These are phyloP conservation scores for Lepidocolaptes lacrymiger DNA, from an alignment of 2,797 vertebrate genomes.

Conservation along the genomic window DNA sequence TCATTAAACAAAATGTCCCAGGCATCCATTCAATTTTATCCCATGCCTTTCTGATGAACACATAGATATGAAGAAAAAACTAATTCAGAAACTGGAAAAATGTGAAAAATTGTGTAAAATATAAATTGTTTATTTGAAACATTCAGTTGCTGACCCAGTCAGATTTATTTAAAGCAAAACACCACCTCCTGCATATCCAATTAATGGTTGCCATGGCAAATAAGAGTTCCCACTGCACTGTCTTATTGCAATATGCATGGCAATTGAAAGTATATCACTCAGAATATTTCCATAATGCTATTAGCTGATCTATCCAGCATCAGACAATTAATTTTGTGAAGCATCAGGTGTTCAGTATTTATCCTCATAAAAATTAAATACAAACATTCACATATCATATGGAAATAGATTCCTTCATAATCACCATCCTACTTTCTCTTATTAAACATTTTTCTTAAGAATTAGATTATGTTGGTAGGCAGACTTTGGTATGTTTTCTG, in stretches of 20 bases:
- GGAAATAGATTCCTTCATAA: background rate
- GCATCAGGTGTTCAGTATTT: conserved; percentile 29
- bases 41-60: background rate
- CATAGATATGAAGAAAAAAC: background rate
- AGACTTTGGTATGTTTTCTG: background rate
- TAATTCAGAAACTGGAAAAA: background rate
- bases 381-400: background rate
- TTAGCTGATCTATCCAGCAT: conserved; percentile 15
- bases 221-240: background rate
- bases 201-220: conserved; percentile 65
- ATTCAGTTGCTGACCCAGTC: conserved; percentile 29
- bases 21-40: background rate
- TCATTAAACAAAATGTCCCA: background rate
- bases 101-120: background rate
- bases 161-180: conserved; percentile 57
- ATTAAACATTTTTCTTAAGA: background rate
- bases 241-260: conserved; percentile 29
- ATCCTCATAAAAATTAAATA: conserved; percentile 39
- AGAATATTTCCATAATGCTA: conserved; percentile 52
- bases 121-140: conserved; percentile 8
- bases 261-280: conserved; percentile 36
- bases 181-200: conserved; percentile 33
- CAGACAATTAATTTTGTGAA: conserved; percentile 44
- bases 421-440: background rate
- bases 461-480: background rate